Percentiles rank a stretch among this genome's conserved stretches.
Evolutionary conservation across 2,888 invertebrate species (phyloP).

Genomic region (Lasioglossum zephyrum): DNA sequence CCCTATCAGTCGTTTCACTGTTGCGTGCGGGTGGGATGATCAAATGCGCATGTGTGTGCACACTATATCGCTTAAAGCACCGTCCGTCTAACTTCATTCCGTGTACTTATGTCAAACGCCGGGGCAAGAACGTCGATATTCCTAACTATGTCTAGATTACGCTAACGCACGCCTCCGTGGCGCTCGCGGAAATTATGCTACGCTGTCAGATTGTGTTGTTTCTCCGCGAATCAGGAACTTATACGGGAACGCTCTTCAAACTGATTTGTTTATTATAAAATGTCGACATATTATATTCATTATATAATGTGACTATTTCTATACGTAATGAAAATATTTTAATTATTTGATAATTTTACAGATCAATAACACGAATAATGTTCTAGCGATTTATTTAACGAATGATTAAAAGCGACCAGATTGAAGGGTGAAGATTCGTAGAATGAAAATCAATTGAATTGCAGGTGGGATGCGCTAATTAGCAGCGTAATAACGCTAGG

Average conservation of each 20-base stretch:
- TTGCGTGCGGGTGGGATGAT: constrained; percentile 30
- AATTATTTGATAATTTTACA: not conserved
- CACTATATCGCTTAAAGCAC: constrained; percentile 36
- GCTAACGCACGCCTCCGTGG: not conserved
- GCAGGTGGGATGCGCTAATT: constrained; percentile 35
- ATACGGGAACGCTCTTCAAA: not conserved
- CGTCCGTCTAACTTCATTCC: constrained; percentile 41
- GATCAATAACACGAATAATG: not conserved
- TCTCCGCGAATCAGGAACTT: not conserved
- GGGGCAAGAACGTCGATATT: constrained; percentile 37
- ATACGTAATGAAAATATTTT: too few species aligned
- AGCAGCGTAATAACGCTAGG: constrained; percentile 30
- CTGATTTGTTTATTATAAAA: not conserved
- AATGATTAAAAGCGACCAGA: not conserved
- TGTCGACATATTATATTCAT: not conserved
- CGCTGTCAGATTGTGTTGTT: not conserved
- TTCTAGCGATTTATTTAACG: not conserved
- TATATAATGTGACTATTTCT: not conserved
- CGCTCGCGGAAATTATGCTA: constrained; percentile 18
- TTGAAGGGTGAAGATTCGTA: not conserved
- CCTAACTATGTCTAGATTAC: constrained; percentile 15
- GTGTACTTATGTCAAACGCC: constrained; percentile 51
- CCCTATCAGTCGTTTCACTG: constrained; percentile 16
- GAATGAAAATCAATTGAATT: not conserved
- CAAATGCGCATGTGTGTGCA: constrained; percentile 36